These are phyloP conservation scores for Propithecus perrieri DNA, from an alignment of 2,797 vertebrate genomes.

Conservation along the genomic window DNA sequence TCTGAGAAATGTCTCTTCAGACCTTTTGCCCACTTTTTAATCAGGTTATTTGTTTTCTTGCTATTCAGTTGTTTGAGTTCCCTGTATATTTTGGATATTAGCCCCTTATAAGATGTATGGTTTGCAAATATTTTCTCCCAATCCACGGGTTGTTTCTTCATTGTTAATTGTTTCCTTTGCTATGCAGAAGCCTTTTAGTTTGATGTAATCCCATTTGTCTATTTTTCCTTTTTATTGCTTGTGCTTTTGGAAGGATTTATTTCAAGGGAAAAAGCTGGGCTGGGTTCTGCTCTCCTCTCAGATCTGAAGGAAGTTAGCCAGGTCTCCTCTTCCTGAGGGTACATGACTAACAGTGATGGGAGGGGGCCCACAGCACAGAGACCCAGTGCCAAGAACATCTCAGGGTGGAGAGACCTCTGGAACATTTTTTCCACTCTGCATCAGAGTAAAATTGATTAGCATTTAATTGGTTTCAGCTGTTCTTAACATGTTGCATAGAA, in stretches of 20 bases:
- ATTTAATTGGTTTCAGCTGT: constrained; percentile 81
- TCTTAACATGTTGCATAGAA: constrained; percentile 58
- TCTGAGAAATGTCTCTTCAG: not conserved
- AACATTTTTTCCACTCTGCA: constrained; percentile 79
- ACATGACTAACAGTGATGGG: constrained; percentile 59
- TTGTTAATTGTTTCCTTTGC: not conserved
- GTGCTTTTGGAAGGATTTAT: not conserved
- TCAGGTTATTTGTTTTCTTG: not conserved
- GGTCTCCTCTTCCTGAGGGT: constrained; percentile 10
- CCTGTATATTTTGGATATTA: not conserved
- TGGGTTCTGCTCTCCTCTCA: constrained; percentile 9
- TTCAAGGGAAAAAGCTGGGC: constrained; percentile 28
- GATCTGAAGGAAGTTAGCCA: constrained; percentile 38
- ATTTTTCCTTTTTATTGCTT: not conserved
- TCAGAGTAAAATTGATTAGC: constrained; percentile 78
- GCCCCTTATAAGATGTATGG: not conserved
- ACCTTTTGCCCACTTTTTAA: not conserved
- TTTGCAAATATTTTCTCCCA: not conserved
- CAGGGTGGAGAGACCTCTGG: constrained; percentile 72
- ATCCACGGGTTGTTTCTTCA: not conserved
- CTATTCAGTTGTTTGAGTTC: not conserved
- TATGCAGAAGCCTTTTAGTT: not conserved
- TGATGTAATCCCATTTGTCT: not conserved
- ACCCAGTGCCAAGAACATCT: constrained; percentile 71
- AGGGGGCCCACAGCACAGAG: constrained; percentile 39